Evolutionary conservation across 2,888 invertebrate genomes (phyloP).

Genomic region (Electrophaes corylata): DNA sequence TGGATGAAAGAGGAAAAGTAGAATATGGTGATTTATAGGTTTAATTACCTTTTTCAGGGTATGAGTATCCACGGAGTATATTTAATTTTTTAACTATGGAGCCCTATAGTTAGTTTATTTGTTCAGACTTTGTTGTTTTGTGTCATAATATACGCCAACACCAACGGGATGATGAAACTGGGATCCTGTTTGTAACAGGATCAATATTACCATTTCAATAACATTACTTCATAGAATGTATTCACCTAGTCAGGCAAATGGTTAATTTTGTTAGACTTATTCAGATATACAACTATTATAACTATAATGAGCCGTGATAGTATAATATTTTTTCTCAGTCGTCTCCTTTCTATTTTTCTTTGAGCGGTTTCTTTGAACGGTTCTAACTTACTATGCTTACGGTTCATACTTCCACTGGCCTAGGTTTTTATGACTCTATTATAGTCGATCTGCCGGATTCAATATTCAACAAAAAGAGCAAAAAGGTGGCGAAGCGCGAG

Average conservation of each 20-base stretch:
- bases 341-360: too few relatives aligned
- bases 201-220: too few relatives aligned
- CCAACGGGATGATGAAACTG: too few relatives aligned
- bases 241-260: too few relatives aligned
- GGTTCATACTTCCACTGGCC: constrained; percentile 14
- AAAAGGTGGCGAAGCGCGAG: constrained; percentile 51
- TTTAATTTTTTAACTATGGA: background rate
- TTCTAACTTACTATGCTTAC: background rate
- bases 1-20: constrained; percentile 57
- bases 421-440: constrained; percentile 30
- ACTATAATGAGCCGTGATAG: too few relatives aligned
- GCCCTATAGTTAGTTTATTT: background rate
- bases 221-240: too few relatives aligned
- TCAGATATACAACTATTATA: too few relatives aligned
- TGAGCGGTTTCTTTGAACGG: too few relatives aligned
- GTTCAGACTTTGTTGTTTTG: background rate
- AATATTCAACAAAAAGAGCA: constrained; percentile 74
- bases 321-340: too few relatives aligned
- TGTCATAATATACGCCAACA: too few relatives aligned
- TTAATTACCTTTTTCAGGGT: constrained; percentile 69
- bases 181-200: too few relatives aligned
- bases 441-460: constrained; percentile 61
- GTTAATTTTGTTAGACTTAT: too few relatives aligned
- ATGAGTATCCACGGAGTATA: constrained; percentile 14
- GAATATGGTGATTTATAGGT: constrained; percentile 73